Evolutionary conservation across 2,113 vertebrate species (phyloP), one percentile per base, ranked within the genome.

Genomic region (Xerus inauris): DNA sequence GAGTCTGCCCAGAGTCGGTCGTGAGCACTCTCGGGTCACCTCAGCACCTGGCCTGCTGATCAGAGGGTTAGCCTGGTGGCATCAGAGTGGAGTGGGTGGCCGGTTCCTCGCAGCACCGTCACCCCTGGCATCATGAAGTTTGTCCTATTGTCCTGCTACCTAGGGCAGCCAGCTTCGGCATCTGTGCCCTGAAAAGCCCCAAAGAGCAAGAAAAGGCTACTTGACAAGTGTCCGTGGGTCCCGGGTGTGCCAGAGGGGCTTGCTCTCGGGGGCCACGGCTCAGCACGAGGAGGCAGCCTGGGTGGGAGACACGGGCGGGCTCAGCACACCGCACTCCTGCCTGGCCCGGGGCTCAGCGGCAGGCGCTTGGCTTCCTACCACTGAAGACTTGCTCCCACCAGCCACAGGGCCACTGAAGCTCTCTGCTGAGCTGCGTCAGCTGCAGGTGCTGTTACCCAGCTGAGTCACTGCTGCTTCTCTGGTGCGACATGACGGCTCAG

Each of bases 381-480:
- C 54, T 22, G 54, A 5, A 51, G 54, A 57, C 54, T 57, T 4
- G 54, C 54, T 22, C 20, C 54, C 54, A 11, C n/a, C 54, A 54
- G 54, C 54, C 54, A 19, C 17, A 20, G 5, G 20, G 10, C 2
- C 7, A 1, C 11, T 3, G 1, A 11, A 16, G n/a, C 5, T 38
- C 7, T n/a, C 28, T 14, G 54, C 28, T 1, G 2, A 11, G 32
- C 62, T 19, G 20, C 26, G 0, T 24, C 28, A 20, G 45, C 32
- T 8, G 0, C 1, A 0, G 8, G 71, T 13, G 26, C 20, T 4
- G 0, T 6, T 14, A 6, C n/a, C 5, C 22, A 0, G 6, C 62
- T 30, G 8, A 24, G 2, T 20, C 0, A 1, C 42, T 3, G 32
- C n/a, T 19, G 1, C 10, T 24, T 24, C n/a, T 30, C 19, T 13